These are phyloP conservation scores for Zaprionus ornatus DNA, from an alignment of 1,140 invertebrate species.

Conservation along the genomic window DNA sequence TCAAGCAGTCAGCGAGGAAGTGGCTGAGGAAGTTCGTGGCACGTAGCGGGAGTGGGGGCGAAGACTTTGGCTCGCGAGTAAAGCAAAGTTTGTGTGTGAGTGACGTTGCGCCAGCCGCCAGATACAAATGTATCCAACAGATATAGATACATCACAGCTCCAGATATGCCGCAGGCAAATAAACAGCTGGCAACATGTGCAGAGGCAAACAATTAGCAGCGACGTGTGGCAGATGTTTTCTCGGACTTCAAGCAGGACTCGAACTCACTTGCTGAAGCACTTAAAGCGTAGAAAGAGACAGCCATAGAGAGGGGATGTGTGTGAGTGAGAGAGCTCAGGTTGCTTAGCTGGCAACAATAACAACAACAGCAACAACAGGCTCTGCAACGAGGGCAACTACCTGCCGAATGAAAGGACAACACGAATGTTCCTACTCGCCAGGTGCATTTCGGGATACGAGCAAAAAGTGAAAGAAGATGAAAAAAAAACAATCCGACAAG, in stretches of 20 bases:
- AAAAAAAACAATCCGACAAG: constrained; percentile 24
- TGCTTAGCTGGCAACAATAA: constrained; percentile 63
- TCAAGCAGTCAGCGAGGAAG: constrained; percentile 64
- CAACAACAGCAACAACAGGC: constrained; percentile 30
- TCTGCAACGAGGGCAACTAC: constrained; percentile 31
- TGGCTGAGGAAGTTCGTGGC: constrained; percentile 27
- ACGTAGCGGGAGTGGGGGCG: background rate
- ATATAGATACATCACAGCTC: constrained; percentile 35
- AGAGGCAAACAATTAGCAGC: constrained; percentile 73
- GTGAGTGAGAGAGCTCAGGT: constrained; percentile 11
- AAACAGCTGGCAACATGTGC: constrained; percentile 66
- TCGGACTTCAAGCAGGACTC: constrained; percentile 57
- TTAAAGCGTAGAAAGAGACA: constrained; percentile 39
- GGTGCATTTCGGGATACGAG: constrained; percentile 55
- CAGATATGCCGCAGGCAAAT: constrained; percentile 45
- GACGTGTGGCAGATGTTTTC: constrained; percentile 80
- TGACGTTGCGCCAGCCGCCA: constrained; percentile 21
- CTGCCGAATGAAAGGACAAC: constrained; percentile 53
- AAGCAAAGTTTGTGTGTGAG: constrained; percentile 44
- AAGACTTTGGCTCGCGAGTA: constrained; percentile 63
- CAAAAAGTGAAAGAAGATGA: constrained; percentile 11
- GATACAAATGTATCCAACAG: constrained; percentile 27
- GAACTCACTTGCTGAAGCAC: constrained; percentile 12
- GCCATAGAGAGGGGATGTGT: background rate
- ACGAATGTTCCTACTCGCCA: constrained; percentile 38